Percentiles rank a stretch among this genome's conserved stretches.
Evolutionary conservation across 1,140 invertebrate genomes (phyloP).

Genomic region (Heliconius hermathena): DNA sequence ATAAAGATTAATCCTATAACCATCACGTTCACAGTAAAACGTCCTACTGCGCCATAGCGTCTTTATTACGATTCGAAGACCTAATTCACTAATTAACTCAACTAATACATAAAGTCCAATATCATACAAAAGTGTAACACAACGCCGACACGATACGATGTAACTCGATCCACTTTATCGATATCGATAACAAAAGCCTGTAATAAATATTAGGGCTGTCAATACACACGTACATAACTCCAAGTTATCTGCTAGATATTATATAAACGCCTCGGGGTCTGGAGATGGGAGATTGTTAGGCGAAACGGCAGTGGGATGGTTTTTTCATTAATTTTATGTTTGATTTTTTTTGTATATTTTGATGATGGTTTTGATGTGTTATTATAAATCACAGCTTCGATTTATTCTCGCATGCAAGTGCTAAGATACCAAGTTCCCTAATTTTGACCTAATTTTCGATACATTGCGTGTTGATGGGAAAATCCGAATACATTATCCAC

Average conservation of each 20-base stretch:
- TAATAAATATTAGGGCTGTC: constrained; percentile 79
- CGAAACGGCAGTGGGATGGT: constrained; percentile 28
- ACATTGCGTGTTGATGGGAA: no score
- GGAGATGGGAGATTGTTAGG: constrained; percentile 52
- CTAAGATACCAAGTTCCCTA: no score
- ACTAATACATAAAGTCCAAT: neutral
- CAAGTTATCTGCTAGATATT: constrained; percentile 77
- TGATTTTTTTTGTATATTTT: neutral
- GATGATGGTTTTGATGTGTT: no score
- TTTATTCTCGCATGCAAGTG: no score
- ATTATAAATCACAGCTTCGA: no score
- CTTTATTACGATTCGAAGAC: neutral
- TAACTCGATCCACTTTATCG: constrained; percentile 20
- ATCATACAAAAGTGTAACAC: constrained; percentile 1
- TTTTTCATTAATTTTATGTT: neutral
- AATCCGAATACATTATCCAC: no score
- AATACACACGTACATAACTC: constrained; percentile 71
- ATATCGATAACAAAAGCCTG: constrained; percentile 66
- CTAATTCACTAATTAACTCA: neutral
- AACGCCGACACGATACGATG: neutral
- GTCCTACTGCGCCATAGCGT: no score
- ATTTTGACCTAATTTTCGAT: no score
- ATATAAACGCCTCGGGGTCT: constrained; percentile 73
- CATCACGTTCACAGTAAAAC: no score
- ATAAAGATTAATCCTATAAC: neutral